phyloP scores from a whole-genome alignment of 2,888 invertebrate species.

The Dendrolimus houi region DNA sequence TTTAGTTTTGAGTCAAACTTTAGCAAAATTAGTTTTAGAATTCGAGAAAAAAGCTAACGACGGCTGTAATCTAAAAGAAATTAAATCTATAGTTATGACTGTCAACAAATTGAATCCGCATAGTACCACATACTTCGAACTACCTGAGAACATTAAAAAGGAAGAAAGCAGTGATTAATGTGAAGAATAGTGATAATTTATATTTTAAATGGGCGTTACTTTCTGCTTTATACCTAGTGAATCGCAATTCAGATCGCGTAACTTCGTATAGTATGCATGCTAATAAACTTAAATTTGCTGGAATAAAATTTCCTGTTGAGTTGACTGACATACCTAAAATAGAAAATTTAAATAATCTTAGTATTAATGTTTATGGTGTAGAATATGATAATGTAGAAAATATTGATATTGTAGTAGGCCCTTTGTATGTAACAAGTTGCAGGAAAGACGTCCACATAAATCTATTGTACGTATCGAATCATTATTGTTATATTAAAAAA shows the following conservation, averaged over 20 bases:
- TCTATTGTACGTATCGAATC: slow-evolving; percentile 16
- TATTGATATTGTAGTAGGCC: slow-evolving; percentile 12
- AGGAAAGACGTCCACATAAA: slow-evolving; percentile 13
- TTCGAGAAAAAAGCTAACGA: slow-evolving; percentile 18
- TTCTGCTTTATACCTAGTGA: slow-evolving; percentile 17
- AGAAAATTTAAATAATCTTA: slow-evolving; percentile 18
- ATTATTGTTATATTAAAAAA: slow-evolving; percentile 22
- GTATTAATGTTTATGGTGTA: slow-evolving; percentile 22
- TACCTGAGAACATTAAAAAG: slow-evolving; percentile 15
- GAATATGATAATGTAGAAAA: slow-evolving; percentile 10
- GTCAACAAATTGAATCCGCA: background rate
- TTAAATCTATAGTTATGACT: background rate
- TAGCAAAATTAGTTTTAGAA: background rate
- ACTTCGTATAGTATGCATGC: background rate
- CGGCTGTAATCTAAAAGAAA: slow-evolving; percentile 14
- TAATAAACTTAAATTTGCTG: slow-evolving; percentile 16
- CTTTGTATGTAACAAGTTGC: slow-evolving; percentile 15
- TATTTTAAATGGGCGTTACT: slow-evolving; percentile 22
- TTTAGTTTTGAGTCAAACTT: slow-evolving; percentile 1
- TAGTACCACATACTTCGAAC: slow-evolving; percentile 7
- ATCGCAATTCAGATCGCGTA: slow-evolving; percentile 10
- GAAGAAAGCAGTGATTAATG: slow-evolving; percentile 21
- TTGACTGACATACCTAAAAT: slow-evolving; percentile 17
- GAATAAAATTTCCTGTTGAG: slow-evolving; percentile 18
- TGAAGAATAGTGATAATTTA: slow-evolving; percentile 16